These are phyloP conservation scores for Agrochola lota DNA, from an alignment of 2,888 invertebrate genomes.

Conservation along the genomic window DNA sequence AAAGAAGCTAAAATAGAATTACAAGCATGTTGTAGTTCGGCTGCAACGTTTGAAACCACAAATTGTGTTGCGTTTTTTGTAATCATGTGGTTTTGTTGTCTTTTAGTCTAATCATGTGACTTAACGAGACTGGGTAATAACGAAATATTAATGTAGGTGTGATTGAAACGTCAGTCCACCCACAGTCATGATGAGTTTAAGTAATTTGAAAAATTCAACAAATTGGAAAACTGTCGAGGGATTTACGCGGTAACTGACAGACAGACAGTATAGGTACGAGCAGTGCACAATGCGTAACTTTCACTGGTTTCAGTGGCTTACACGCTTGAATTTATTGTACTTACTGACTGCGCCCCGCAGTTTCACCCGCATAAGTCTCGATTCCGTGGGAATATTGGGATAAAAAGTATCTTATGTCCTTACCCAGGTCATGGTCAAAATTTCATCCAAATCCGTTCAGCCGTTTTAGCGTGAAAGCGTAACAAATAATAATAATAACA, in stretches of 20 bases:
- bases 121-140: not conserved
- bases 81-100: constrained; percentile 5
- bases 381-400: too few relatives aligned
- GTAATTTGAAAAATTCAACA: too few relatives aligned
- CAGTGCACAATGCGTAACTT: not conserved
- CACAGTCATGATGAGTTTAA: not conserved
- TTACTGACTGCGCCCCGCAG: too few relatives aligned
- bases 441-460: too few relatives aligned
- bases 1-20: constrained; percentile 8
- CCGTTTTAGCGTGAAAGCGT: too few relatives aligned
- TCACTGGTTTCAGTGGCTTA: not conserved
- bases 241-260: too few relatives aligned
- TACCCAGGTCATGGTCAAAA: too few relatives aligned
- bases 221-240: too few relatives aligned
- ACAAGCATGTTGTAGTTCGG: not conserved
- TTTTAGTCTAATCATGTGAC: not conserved
- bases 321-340: not conserved
- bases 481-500: too few relatives aligned
- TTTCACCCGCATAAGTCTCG: too few relatives aligned
- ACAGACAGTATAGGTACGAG: too few relatives aligned
- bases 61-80: not conserved
- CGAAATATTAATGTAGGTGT: not conserved
- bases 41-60: constrained; percentile 3
- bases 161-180: not conserved
- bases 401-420: too few relatives aligned